phyloP scores from a whole-genome alignment of 2,113 vertebrate genomes.

The Toxotes chatareus region DNA sequence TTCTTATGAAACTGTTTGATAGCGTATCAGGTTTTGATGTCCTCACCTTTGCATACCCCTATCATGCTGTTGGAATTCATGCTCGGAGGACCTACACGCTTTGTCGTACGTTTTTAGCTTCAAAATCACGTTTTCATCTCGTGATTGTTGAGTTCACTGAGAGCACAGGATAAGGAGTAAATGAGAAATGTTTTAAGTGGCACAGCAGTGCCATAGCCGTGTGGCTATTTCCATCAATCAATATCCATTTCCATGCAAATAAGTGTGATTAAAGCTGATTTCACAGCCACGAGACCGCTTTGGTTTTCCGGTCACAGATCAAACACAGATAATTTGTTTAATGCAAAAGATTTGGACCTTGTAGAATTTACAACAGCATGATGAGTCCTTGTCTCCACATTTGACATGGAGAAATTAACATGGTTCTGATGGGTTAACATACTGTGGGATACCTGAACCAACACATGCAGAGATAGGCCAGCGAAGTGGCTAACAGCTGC shows the following conservation, averaged over 20 bases:
- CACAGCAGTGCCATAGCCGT: neutral
- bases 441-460: constrained; percentile 6
- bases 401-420: constrained; percentile 18
- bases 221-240: constrained; percentile 51
- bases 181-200: constrained; percentile 25
- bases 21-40: constrained; percentile 44
- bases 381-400: neutral
- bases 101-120: constrained; percentile 22
- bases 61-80: neutral
- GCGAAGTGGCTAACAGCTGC: constrained; percentile 20
- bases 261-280: constrained; percentile 70
- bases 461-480: constrained; percentile 5
- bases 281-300: constrained; percentile 50
- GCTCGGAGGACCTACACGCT: neutral
- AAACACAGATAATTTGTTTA: constrained; percentile 60
- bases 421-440: constrained; percentile 16
- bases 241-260: constrained; percentile 75
- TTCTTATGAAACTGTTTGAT: constrained; percentile 42
- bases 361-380: constrained; percentile 28
- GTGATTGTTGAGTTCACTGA: constrained; percentile 4
- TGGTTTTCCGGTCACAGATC: constrained; percentile 45
- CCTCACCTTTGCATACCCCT: constrained; percentile 31
- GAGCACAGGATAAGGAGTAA: constrained; percentile 2
- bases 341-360: constrained; percentile 38
- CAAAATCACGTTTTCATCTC: constrained; percentile 31